A percentile compares a stretch with the other conserved stretches of the same genome.
Conservation (phyloP, 2,113 vertebrate species). For the Pedetes capensis region DNA sequence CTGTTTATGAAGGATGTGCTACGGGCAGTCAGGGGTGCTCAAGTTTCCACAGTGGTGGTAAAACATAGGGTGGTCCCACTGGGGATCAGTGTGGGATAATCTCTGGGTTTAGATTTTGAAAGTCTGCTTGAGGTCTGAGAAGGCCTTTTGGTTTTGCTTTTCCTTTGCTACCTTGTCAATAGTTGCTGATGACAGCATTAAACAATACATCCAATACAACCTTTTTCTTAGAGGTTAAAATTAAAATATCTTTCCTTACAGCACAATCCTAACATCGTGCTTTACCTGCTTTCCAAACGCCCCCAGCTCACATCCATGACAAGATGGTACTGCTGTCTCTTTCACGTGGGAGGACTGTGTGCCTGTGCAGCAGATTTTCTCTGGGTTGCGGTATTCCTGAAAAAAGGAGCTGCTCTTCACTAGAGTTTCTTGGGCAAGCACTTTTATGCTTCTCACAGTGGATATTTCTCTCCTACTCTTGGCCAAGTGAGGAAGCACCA, state of each 20-base stretch:
- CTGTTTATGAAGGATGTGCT: background rate
- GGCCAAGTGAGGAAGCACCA: background rate
- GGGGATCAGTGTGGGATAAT: background rate
- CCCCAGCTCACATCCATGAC: slow-evolving; percentile 80
- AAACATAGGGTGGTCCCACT: background rate
- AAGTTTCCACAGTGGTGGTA: background rate
- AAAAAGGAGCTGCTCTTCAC: slow-evolving; percentile 81
- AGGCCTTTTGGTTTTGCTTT: background rate
- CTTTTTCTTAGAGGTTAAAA: background rate
- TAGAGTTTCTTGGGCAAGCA: slow-evolving; percentile 77
- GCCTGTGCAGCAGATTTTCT: slow-evolving; percentile 85
- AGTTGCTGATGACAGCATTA: background rate
- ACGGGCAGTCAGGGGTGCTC: rapidly evolving
- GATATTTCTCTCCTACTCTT: slow-evolving; percentile 72
- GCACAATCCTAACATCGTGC: slow-evolving; percentile 54
- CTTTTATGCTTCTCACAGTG: slow-evolving; percentile 76
- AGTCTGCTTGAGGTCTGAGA: background rate
- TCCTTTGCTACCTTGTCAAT: background rate
- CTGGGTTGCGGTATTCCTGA: slow-evolving; percentile 87
- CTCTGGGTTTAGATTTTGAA: background rate
- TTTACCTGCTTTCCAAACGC: slow-evolving; percentile 74
- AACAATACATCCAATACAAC: background rate
- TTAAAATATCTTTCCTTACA: slow-evolving; percentile 35
- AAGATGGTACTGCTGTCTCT: slow-evolving; percentile 85
- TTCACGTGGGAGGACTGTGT: slow-evolving; percentile 84